Base-by-base conservation (phyloP, 92 coral and sea anemone species). In the Siderastrea siderea region DNA sequence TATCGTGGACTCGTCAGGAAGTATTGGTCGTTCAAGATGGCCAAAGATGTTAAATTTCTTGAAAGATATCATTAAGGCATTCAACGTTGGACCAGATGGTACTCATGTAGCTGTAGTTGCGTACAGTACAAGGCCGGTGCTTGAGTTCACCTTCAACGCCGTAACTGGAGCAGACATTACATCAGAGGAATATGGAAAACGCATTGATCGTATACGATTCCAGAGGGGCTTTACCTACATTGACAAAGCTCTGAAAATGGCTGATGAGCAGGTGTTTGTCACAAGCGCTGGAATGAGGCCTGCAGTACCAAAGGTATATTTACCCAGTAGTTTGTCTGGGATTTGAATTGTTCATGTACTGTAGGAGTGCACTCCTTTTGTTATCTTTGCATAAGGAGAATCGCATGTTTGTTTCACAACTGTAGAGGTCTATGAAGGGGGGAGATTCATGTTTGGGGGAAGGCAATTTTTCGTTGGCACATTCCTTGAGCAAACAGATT, bases 1-100 rank as follows among this genome's bases (percentile, higher is more conserved):
- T 67, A 71, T 94, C 6, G 88, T 94, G 19, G 98, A 94, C 38
- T 91, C 94, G 10, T 94, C 98, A 3, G 98, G 98, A 46, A 92
- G 95, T 59, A 94, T 94, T 63, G 98, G 98, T 53, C 65, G 84
- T 57, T 4, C 43, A 45, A 87, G 88, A 84, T 94, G 94, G 89
- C 82, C 79, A n/a, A 52, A 46, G 48, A 67, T 89, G 85, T 82
- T 89, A 79, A 12, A 55, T 7, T 94, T 94, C 80, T 55, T 94
- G 52, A 74, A 74, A 15, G 61, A 87, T 0, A 45, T 92, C 3
- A 76, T 80, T 3, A 76, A 83, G 4, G 78, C 47, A n/a, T 92
- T 94, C 80, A 90, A 91, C 11, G 89, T 94, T 53, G 90, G 95
- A 11, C 94, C 94, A 12, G 84, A 90, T 74, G 91, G 92, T 7